These are phyloP conservation scores for Drosophila prolongata DNA, from an alignment of 2,888 invertebrate genomes.

Conservation along the genomic window DNA sequence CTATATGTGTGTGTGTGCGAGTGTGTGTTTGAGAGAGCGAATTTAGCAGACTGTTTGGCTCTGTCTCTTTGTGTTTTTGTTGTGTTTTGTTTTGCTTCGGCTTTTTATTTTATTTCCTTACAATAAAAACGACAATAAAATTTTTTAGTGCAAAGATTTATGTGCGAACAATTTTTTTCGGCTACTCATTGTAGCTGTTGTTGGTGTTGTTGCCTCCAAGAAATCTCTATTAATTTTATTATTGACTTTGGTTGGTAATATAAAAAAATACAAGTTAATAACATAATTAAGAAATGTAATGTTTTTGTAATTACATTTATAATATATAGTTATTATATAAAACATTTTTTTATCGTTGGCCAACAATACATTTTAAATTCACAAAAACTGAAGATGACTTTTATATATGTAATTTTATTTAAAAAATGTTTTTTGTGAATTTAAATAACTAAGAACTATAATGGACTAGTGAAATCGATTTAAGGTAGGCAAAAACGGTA, in stretches of 20 bases:
- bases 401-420: no score
- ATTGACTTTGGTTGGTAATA: conserved; percentile 21
- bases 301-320: no score
- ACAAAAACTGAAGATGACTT: no score
- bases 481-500: not conserved
- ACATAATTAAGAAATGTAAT: no score
- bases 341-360: no score
- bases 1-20: not conserved
- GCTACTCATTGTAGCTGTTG: conserved; percentile 6
- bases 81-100: conserved; percentile 52
- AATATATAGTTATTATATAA: no score
- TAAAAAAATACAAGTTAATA: no score
- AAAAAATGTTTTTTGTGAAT: no score
- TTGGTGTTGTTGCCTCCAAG: conserved; percentile 17
- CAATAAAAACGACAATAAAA: conserved; percentile 80
- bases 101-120: conserved; percentile 55
- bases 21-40: conserved; percentile 16
- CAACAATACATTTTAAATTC: no score
- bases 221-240: conserved; percentile 39
- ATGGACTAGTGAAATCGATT: not conserved
- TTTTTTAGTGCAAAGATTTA: conserved; percentile 82
- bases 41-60: conserved; percentile 68
- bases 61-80: conserved; percentile 38
- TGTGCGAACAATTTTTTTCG: conserved; percentile 80
- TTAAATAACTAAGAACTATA: no score